Conservation (phyloP, 2,797 vertebrate genomes). For the Muraenolepis orangiensis region DNA sequence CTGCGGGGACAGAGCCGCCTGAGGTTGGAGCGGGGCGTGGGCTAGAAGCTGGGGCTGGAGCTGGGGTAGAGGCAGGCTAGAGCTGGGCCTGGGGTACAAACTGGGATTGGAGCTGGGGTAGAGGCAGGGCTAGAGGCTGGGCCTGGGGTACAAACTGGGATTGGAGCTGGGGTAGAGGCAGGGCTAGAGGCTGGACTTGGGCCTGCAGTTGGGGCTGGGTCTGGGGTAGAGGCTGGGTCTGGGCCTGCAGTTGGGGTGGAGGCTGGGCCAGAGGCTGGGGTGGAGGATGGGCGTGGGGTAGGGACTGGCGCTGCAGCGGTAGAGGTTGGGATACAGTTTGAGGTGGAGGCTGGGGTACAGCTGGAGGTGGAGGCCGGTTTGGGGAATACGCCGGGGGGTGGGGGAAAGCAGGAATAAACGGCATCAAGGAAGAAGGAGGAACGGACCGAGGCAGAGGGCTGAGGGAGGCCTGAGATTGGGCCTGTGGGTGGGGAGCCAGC, state of each 20-base stretch:
- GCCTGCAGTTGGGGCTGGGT: not conserved
- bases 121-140: not conserved
- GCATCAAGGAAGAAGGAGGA: not conserved
- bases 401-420: not conserved
- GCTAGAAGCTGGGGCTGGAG: not conserved
- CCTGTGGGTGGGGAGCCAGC: too few species aligned
- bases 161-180: not conserved
- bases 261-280: conserved; percentile 53
- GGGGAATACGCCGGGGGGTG: not conserved
- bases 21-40: too few species aligned
- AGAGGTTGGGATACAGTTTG: not conserved
- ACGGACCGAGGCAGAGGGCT: not conserved
- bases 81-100: not conserved
- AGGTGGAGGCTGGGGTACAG: not conserved
- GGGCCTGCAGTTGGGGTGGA: conserved; percentile 54
- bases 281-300: conserved; percentile 42
- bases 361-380: not conserved
- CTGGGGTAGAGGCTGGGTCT: not conserved
- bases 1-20: too few species aligned
- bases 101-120: not conserved
- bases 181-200: not conserved
- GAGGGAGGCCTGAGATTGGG: not conserved
- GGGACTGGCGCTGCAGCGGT: conserved; percentile 22
- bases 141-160: not conserved
- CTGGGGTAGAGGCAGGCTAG: not conserved